A percentile compares a stretch with the other conserved stretches of the same genome.
These are phyloP conservation scores for Cephonodes hylas DNA, from an alignment of 2,888 invertebrate species.

Conservation along the genomic window DNA sequence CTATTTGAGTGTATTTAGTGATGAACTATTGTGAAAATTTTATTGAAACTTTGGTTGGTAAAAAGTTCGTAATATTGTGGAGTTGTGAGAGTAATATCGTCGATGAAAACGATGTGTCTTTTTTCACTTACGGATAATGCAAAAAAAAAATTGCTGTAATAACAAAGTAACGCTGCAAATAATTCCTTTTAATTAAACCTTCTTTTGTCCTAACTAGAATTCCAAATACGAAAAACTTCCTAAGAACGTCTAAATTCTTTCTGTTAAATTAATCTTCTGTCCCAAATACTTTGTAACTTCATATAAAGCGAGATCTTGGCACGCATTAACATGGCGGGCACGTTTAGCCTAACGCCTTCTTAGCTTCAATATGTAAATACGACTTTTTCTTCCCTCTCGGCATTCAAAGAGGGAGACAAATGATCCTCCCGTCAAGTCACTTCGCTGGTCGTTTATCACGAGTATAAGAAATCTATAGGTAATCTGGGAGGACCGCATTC, in stretches of 20 bases:
- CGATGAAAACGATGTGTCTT: no score
- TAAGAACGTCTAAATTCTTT: not conserved
- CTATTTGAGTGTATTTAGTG: no score
- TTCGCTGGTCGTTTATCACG: slow-evolving; percentile 56
- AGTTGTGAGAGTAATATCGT: no score
- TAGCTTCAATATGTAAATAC: slow-evolving; percentile 57
- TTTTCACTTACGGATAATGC: no score
- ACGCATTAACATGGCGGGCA: slow-evolving; percentile 2
- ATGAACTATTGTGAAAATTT: no score
- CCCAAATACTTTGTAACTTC: slow-evolving; percentile 4
- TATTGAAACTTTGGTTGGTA: no score
- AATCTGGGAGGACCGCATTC: slow-evolving; percentile 14
- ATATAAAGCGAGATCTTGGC: not conserved
- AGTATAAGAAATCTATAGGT: slow-evolving; percentile 45
- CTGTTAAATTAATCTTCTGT: not conserved
- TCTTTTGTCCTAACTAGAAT: no score
- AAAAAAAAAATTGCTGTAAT: no score
- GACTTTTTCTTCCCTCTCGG: slow-evolving; percentile 48
- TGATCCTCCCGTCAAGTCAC: slow-evolving; percentile 49
- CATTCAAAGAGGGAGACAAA: slow-evolving; percentile 52
- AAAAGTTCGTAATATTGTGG: no score
- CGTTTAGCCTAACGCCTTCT: slow-evolving; percentile 21
- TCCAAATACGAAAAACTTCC: no score
- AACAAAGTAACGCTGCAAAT: no score
- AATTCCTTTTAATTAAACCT: no score